These are phyloP conservation scores for Ramphastos sulfuratus DNA, from an alignment of 2,113 vertebrate species.

Conservation along the genomic window DNA sequence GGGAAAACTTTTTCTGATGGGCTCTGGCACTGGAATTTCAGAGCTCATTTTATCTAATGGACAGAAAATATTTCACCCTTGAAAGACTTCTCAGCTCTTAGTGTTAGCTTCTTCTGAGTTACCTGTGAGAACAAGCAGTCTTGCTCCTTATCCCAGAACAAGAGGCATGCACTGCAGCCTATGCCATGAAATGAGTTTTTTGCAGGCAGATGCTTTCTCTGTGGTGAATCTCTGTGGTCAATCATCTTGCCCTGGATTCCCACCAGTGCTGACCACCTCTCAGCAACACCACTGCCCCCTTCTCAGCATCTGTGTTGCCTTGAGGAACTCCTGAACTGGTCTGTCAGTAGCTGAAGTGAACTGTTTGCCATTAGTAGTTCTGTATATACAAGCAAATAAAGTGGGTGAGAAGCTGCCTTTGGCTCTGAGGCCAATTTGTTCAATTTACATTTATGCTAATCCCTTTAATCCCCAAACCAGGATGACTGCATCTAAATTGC, in stretches of 20 bases:
- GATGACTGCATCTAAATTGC: neutral
- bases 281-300: neutral
- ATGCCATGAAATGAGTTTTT: neutral
- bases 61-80: slow-evolving; percentile 25
- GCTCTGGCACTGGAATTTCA: neutral
- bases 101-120: neutral
- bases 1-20: neutral
- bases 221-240: neutral
- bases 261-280: neutral
- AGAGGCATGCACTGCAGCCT: neutral
- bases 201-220: neutral
- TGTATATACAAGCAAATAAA: neutral
- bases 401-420: neutral
- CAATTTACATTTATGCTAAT: neutral
- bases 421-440: neutral
- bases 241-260: neutral
- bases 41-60: neutral
- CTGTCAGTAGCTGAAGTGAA: neutral
- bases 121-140: neutral
- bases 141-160: neutral
- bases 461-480: neutral
- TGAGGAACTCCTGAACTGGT: neutral
- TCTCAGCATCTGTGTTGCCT: neutral
- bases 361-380: neutral
- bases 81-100: neutral